Base-by-base conservation (phyloP, 1,140 invertebrate species). In the Cecropterus lyciades region DNA sequence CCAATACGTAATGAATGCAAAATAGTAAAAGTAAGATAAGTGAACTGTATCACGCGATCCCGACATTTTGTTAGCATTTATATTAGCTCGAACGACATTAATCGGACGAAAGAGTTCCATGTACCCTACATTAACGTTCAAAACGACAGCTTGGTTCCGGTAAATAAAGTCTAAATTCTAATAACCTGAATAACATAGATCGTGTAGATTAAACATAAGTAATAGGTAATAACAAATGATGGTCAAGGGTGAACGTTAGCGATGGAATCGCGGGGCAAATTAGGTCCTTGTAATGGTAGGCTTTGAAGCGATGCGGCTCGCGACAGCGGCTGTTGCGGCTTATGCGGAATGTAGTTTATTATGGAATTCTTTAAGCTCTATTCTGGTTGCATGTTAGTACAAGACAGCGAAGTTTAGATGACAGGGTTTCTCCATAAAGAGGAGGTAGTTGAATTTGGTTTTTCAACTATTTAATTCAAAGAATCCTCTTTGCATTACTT, bases 41-140 rank as follows among this genome's bases (percentile, higher is more conserved):
- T 87, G 84, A 69, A 65, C 69, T 70, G 73, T 75, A 79, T 80
- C 88, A 91, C 88, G 88, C 88, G 79, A 91, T 85, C 72, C 73
- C 75, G 72, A 85, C 88, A 89, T 91, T 91, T 91, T 89, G 85
- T 87, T 87, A 85, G 79, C 81, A 84, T 87, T 84, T 85, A 88
- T 85, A 89, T 87, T 85, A 85, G 74, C 69, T 73, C 69, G 72
- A 71, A 63, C 59, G 42, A 37, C 45, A 64, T 45, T 46, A 40
- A 67, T 24, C 37, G n/a, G 24, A 15, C 24, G 63, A 72, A 83
- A 79, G 71, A 64, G 68, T 57, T 72, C 62, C 74, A 80, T 73
- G 52, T 3, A 48, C 33, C 5, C 0, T 49, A 30, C 48, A 57
- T 16, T 17, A 63, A 53, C 46, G 45, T 65, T 14, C 6, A 51